A percentile compares a stretch with the other conserved stretches of the same genome.
phyloP scores from a whole-genome alignment of 2,888 invertebrate genomes.

The Drosophila affinis region DNA sequence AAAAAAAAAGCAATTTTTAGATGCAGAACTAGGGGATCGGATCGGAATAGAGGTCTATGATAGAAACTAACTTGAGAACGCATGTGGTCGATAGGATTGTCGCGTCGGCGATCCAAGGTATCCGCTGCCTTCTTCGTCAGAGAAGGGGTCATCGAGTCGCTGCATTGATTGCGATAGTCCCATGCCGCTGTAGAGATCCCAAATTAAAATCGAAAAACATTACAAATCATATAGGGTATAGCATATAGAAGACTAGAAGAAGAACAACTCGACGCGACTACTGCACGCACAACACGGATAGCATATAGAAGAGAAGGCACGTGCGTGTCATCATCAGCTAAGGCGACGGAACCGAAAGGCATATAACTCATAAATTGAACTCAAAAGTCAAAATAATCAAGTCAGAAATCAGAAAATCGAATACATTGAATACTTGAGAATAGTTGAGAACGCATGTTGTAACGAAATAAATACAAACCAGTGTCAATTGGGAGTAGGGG shows the following conservation, averaged over 20 bases:
- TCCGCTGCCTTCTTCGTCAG: slow-evolving; percentile 92
- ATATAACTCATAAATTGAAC: slow-evolving; percentile 16
- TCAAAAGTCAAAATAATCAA: slow-evolving; percentile 43
- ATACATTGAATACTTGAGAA: slow-evolving; percentile 34
- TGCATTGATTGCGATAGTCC: slow-evolving; percentile 84
- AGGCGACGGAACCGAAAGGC: slow-evolving; percentile 23
- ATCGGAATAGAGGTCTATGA: neutral
- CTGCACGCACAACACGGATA: slow-evolving; percentile 19
- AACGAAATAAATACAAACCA: slow-evolving; percentile 85
- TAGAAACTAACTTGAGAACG: slow-evolving; percentile 85
- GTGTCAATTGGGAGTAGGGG: slow-evolving; percentile 95
- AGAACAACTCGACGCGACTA: slow-evolving; percentile 46
- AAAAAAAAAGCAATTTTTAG: slow-evolving; percentile 10
- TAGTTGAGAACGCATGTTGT: slow-evolving; percentile 42
- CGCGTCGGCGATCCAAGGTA: slow-evolving; percentile 84
- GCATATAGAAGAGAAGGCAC: neutral
- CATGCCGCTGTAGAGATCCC: slow-evolving; percentile 83
- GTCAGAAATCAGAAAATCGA: slow-evolving; percentile 56
- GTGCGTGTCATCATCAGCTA: slow-evolving; percentile 13
- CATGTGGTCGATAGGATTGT: slow-evolving; percentile 84
- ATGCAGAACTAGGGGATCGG: neutral
- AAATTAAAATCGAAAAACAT: slow-evolving; percentile 40
- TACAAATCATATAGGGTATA: slow-evolving; percentile 35
- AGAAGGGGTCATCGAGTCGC: slow-evolving; percentile 90
- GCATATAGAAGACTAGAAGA: slow-evolving; percentile 11